phyloP scores from a whole-genome alignment of 2,113 vertebrate species.

The Tetraodon nigroviridis region DNA sequence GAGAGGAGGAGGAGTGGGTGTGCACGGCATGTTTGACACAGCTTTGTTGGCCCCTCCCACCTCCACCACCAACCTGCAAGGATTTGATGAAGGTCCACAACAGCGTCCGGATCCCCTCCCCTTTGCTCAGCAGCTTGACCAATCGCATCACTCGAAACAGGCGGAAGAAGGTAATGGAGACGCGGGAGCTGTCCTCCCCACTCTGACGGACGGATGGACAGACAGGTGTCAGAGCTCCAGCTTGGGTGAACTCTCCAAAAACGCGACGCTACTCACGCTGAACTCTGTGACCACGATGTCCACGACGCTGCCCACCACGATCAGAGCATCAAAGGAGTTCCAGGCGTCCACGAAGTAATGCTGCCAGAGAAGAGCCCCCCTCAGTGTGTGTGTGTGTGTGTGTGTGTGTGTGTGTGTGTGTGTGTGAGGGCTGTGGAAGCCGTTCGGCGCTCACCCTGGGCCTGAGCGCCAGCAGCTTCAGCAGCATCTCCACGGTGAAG shows the following conservation, averaged over 20 bases:
- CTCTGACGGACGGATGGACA: constrained; percentile 70
- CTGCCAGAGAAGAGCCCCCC: constrained; percentile 50
- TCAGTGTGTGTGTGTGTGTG: not conserved
- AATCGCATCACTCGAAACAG: constrained; percentile 98
- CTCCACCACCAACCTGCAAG: constrained; percentile 81
- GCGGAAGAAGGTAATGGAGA: constrained; percentile 99
- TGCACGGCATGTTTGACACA: not conserved
- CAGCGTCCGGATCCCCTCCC: constrained; percentile 94
- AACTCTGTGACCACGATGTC: constrained; percentile 92
- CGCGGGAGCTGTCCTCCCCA: constrained; percentile 90
- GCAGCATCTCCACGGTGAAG: constrained; percentile 91
- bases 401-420: not conserved
- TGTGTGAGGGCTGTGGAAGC: not conserved
- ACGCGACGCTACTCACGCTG: constrained; percentile 75
- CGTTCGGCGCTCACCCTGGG: constrained; percentile 75
- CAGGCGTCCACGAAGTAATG: constrained; percentile 92
- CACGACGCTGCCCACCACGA: constrained; percentile 92
- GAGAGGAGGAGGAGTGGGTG: not conserved
- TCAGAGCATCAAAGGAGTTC: constrained; percentile 93
- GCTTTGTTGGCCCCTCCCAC: not conserved
- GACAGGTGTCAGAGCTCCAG: not conserved
- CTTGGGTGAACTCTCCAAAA: no score
- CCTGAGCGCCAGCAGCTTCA: constrained; percentile 89
- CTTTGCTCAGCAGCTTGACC: constrained; percentile 96
- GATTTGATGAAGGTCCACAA: constrained; percentile 99